These are phyloP conservation scores for Molanna angustata DNA, from an alignment of 2,888 invertebrate genomes.

Conservation along the genomic window DNA sequence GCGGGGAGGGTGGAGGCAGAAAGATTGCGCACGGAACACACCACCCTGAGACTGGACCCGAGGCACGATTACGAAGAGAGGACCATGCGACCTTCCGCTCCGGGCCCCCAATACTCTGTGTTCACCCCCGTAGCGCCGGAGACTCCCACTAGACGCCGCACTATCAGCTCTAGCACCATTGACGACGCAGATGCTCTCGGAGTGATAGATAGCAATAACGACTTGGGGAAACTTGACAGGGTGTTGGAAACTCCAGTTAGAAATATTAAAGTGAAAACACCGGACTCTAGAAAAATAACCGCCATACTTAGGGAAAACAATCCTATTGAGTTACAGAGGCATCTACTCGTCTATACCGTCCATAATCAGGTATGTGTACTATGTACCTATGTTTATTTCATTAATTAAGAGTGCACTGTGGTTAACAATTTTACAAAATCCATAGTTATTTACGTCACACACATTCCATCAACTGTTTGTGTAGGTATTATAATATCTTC, in stretches of 20 bases:
- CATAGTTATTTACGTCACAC: too few species aligned
- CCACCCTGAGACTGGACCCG: slow-evolving; percentile 40
- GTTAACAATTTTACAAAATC: too few species aligned
- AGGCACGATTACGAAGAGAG: slow-evolving; percentile 34
- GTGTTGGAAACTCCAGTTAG: slow-evolving; percentile 65
- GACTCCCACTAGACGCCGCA: slow-evolving; percentile 19
- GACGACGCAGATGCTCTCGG: slow-evolving; percentile 17
- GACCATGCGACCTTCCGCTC: slow-evolving; percentile 34
- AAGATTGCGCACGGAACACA: slow-evolving; percentile 62
- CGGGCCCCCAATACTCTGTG: slow-evolving; percentile 39
- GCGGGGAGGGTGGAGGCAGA: slow-evolving; percentile 64
- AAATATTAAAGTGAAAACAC: slow-evolving; percentile 61
- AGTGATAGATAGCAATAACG: slow-evolving; percentile 22
- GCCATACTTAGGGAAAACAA: slow-evolving; percentile 82
- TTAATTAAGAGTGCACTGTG: too few species aligned
- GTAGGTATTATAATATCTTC: too few species aligned
- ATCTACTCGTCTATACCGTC: slow-evolving; percentile 76
- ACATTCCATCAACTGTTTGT: too few species aligned
- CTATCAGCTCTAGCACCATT: slow-evolving; percentile 35
- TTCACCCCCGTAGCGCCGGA: slow-evolving; percentile 23
- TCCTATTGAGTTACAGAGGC: slow-evolving; percentile 79
- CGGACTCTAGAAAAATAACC: slow-evolving; percentile 73
- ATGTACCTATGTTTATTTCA: too few species aligned
- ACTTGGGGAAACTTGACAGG: slow-evolving; percentile 65
- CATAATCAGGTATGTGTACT: slow-evolving; percentile 72